Conservation (phyloP, 2,113 vertebrate genomes). For the Leuciscus idus region DNA sequence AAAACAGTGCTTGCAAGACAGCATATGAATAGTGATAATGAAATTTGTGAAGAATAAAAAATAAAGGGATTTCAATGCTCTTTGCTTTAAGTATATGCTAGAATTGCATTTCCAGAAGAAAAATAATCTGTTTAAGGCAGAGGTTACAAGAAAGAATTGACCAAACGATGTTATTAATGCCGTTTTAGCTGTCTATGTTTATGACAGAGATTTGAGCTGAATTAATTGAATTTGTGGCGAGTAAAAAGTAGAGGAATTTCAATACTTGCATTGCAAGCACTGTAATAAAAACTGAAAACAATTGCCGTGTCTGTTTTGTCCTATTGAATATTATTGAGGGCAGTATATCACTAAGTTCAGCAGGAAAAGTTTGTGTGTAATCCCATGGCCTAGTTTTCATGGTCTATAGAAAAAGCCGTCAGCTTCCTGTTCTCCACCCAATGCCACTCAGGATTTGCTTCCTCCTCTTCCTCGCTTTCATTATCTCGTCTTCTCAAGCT, state of each 20-base stretch:
- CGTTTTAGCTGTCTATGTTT: neutral
- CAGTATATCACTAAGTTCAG: neutral
- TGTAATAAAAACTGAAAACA: neutral
- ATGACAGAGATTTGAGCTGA: neutral
- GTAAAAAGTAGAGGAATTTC: neutral
- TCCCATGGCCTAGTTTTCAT: conserved; percentile 34
- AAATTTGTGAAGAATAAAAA: neutral
- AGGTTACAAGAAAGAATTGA: too few species aligned
- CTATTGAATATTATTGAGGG: neutral
- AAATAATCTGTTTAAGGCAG: too few species aligned
- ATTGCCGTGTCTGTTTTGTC: neutral
- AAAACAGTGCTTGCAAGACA: neutral
- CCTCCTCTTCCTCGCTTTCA: neutral
- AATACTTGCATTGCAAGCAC: neutral
- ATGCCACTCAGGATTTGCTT: conserved; percentile 12
- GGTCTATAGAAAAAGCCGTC: neutral
- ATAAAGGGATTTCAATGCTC: neutral
- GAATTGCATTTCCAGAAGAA: too few species aligned
- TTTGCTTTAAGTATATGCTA: neutral
- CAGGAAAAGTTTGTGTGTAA: conserved; percentile 19
- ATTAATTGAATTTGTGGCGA: neutral
- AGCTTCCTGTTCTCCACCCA: neutral
- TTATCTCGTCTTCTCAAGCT: neutral
- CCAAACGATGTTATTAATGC: neutral
- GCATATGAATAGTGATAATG: neutral